phyloP scores from a whole-genome alignment of 2,113 vertebrate species.

The Mesembrinibis cayennensis region DNA sequence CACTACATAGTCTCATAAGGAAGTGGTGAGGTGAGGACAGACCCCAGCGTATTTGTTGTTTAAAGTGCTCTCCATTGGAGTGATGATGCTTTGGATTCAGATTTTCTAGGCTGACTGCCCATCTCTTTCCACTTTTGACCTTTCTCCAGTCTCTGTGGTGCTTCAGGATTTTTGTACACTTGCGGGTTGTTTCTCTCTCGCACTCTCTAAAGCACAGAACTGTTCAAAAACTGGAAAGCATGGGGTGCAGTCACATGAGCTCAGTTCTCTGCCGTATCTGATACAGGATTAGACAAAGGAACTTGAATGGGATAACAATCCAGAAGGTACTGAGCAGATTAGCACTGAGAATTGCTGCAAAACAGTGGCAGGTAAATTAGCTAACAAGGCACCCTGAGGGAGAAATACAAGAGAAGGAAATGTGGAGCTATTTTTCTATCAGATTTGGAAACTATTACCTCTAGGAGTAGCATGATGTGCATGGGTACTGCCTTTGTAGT shows the following conservation, averaged over 20 bases:
- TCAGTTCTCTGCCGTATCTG: background rate
- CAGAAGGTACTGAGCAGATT: background rate
- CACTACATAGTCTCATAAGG: background rate
- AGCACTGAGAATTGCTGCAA: background rate
- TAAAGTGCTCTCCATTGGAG: background rate
- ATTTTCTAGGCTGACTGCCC: background rate
- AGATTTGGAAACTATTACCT: background rate
- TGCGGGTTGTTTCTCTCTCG: background rate
- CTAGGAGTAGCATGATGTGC: background rate
- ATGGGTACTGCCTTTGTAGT: background rate
- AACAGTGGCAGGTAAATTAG: background rate
- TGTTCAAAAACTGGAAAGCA: background rate
- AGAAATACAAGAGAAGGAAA: background rate
- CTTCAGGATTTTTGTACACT: background rate
- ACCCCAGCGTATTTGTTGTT: background rate
- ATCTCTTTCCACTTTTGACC: background rate
- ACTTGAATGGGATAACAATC: background rate
- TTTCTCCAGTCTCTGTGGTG: background rate
- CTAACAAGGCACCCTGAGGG: constrained; percentile 15
- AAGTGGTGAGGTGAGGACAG: background rate
- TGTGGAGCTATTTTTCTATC: background rate
- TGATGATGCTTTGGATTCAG: background rate
- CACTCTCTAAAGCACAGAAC: background rate
- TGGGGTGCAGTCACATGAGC: background rate
- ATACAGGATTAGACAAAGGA: background rate